Percentiles rank a stretch among this genome's conserved stretches.
Conservation (phyloP, 2,113 vertebrate genomes). For the Catagonus wagneri region DNA sequence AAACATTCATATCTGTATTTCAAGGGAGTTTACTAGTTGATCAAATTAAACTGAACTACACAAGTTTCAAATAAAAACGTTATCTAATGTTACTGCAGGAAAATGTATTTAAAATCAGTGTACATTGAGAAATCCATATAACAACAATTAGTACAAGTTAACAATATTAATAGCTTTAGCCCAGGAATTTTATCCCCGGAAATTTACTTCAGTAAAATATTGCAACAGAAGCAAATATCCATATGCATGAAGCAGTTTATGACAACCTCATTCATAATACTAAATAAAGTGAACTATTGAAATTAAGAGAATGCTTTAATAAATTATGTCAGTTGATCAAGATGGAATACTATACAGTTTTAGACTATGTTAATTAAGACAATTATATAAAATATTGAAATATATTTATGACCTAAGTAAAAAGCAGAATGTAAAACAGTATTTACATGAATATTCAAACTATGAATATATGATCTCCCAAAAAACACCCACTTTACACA, state of each 20-base stretch:
- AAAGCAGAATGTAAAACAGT: background rate
- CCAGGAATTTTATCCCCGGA: background rate
- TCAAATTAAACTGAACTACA: background rate
- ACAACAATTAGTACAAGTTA: background rate
- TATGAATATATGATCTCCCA: background rate
- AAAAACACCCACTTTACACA: background rate
- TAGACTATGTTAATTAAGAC: slow-evolving; percentile 7
- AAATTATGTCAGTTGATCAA: background rate
- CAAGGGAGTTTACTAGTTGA: background rate
- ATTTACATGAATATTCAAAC: background rate
- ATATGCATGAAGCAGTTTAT: background rate
- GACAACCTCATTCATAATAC: background rate
- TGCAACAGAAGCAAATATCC: background rate
- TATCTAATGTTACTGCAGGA: background rate
- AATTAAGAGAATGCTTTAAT: slow-evolving; percentile 30
- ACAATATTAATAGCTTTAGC: background rate
- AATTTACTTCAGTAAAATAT: slow-evolving; percentile 37
- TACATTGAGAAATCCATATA: slow-evolving; percentile 21
- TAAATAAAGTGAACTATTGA: slow-evolving; percentile 12
- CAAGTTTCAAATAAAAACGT: slow-evolving; percentile 39
- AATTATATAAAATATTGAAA: slow-evolving; percentile 45
- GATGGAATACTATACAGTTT: background rate
- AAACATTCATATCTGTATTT: background rate
- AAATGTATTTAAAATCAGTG: background rate
- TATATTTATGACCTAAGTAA: background rate